phyloP scores from a whole-genome alignment of 2,888 invertebrate species.

The Hemaris fuciformis region DNA sequence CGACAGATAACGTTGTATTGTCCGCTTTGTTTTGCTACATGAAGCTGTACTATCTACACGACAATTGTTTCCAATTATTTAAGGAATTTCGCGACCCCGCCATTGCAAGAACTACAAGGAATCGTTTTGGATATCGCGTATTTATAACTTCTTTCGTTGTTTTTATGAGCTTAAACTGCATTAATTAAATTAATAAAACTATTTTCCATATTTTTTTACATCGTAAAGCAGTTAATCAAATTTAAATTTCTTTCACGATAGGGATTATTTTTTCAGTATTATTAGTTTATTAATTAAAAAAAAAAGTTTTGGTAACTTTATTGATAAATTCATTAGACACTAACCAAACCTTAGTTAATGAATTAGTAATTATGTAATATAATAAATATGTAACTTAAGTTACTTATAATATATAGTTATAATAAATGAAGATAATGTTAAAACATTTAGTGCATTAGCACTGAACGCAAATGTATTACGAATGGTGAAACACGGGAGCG shows the following conservation, averaged over 20 bases:
- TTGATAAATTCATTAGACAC: too few species aligned
- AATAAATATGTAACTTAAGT: too few species aligned
- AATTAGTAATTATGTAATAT: too few species aligned
- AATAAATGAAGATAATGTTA: neutral
- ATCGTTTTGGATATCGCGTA: neutral
- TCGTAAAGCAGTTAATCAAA: too few species aligned
- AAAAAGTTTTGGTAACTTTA: too few species aligned
- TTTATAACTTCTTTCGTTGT: neutral
- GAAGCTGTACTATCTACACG: constrained; percentile 26
- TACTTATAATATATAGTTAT: too few species aligned
- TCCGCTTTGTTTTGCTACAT: constrained; percentile 36
- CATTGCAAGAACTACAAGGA: neutral
- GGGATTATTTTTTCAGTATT: too few species aligned
- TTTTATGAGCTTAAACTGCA: neutral
- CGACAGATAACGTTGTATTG: constrained; percentile 48
- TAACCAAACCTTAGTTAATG: too few species aligned
- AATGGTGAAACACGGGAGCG: constrained; percentile 17
- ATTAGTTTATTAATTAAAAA: too few species aligned
- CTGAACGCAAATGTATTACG: neutral
- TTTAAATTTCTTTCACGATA: too few species aligned
- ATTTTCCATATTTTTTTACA: too few species aligned
- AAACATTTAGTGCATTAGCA: neutral
- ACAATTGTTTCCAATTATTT: constrained; percentile 26
- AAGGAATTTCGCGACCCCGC: constrained; percentile 5
- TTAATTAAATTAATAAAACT: too few species aligned